These are phyloP conservation scores for Scyliorhinus canicula DNA, from an alignment of 2,797 vertebrate genomes.

Conservation along the genomic window DNA sequence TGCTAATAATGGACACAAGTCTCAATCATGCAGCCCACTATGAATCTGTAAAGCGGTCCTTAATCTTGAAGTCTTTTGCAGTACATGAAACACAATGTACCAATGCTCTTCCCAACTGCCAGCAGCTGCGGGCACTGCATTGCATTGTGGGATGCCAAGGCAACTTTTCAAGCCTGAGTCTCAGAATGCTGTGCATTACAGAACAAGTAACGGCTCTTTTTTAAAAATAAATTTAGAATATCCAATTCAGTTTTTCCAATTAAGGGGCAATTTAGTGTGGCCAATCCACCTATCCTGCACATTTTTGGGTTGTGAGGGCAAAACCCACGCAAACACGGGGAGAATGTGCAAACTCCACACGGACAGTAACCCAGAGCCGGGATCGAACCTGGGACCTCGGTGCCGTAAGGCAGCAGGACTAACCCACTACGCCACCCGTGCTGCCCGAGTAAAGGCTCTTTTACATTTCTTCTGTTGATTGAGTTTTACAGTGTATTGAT, in stretches of 20 bases:
- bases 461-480: slow-evolving; percentile 35
- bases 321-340: no score
- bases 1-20: slow-evolving; percentile 20
- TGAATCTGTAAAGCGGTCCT: slow-evolving; percentile 29
- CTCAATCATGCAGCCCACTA: not conserved
- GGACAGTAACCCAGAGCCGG: no score
- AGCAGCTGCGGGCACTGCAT: slow-evolving; percentile 27
- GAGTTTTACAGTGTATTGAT: slow-evolving; percentile 38
- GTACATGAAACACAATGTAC: slow-evolving; percentile 35
- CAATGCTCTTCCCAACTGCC: slow-evolving; percentile 33
- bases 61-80: slow-evolving; percentile 29
- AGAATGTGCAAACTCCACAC: no score
- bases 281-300: no score
- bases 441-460: no score
- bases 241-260: no score
- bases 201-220: not conserved
- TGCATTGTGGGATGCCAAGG: slow-evolving; percentile 33
- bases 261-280: no score
- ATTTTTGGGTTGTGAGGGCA: no score
- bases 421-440: no score
- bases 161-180: slow-evolving; percentile 15
- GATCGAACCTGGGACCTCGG: no score
- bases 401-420: no score
- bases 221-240: no score
- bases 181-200: slow-evolving; percentile 5